These are phyloP conservation scores for Cabera pusaria DNA, from an alignment of 2,888 invertebrate species.

Conservation along the genomic window DNA sequence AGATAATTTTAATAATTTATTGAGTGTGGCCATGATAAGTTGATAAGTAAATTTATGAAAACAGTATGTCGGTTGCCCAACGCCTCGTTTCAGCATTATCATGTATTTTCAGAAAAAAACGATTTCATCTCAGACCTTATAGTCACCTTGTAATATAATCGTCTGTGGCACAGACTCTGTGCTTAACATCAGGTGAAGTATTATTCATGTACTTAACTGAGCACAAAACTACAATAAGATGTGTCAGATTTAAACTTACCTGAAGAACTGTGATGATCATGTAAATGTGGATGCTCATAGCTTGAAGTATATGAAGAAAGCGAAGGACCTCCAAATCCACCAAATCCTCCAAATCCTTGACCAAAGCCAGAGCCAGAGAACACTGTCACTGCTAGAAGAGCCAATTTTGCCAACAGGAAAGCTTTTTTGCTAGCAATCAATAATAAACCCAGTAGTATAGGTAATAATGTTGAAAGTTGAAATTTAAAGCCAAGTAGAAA, in stretches of 20 bases:
- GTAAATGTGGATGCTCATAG: conserved; percentile 55
- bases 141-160: too few relatives aligned
- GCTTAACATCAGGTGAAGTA: too few relatives aligned
- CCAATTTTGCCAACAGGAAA: conserved; percentile 88
- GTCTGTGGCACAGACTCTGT: too few relatives aligned
- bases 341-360: conserved; percentile 49
- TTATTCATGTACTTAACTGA: too few relatives aligned
- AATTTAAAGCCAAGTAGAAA: conserved; percentile 91
- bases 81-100: too few relatives aligned
- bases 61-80: too few relatives aligned
- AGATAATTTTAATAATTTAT: too few relatives aligned
- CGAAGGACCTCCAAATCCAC: conserved; percentile 40
- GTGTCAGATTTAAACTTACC: conserved; percentile 42
- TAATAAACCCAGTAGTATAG: conserved; percentile 87
- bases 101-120: too few relatives aligned
- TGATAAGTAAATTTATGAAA: too few relatives aligned
- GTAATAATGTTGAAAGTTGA: conserved; percentile 88
- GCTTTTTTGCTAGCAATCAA: conserved; percentile 91
- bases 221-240: too few relatives aligned
- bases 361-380: conserved; percentile 83
- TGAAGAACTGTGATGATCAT: conserved; percentile 58
- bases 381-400: conserved; percentile 87
- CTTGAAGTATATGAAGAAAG: conserved; percentile 59
- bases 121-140: too few relatives aligned
- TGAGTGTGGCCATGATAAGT: too few relatives aligned